Percentiles rank a stretch among this genome's conserved stretches.
phyloP scores from a whole-genome alignment of 2,888 invertebrate species.

The Mythimna impura region DNA sequence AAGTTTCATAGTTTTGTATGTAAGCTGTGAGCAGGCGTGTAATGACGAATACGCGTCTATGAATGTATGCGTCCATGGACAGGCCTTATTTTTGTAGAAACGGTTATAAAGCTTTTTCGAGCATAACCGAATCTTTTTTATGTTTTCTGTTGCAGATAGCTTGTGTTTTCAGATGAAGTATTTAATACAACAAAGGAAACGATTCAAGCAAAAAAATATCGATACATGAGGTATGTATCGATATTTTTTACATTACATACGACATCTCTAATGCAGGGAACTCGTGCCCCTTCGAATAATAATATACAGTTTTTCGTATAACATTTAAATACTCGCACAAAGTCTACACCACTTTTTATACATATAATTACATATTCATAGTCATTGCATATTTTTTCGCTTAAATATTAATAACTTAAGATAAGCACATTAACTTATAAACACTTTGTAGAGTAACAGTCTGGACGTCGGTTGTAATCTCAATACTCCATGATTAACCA shows the following conservation, averaged over 20 bases:
- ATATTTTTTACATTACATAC: not conserved
- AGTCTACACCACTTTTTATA: slow-evolving; percentile 53
- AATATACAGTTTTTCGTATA: not conserved
- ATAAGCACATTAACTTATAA: slow-evolving; percentile 30
- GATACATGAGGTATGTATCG: not conserved
- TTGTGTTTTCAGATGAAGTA: not conserved
- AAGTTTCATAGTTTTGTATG: too few relatives aligned
- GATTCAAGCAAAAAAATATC: too few relatives aligned
- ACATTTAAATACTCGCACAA: slow-evolving; percentile 44
- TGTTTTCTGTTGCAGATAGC: not conserved
- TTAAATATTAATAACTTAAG: slow-evolving; percentile 57
- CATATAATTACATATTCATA: slow-evolving; percentile 56
- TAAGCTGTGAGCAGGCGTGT: too few relatives aligned
- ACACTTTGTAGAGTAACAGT: slow-evolving; percentile 32
- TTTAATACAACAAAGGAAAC: not conserved
- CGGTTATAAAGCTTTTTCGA: not conserved
- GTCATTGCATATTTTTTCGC: slow-evolving; percentile 41
- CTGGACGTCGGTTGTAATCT: slow-evolving; percentile 40
- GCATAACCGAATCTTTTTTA: not conserved
- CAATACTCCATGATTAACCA: not conserved
- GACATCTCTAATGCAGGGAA: not conserved
- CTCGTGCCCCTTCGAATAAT: too few relatives aligned
- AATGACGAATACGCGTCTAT: too few relatives aligned
- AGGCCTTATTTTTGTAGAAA: not conserved
- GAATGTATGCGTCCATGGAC: too few relatives aligned